These are phyloP conservation scores for Lampropteryx suffumata DNA, from an alignment of 2,888 invertebrate species.

Conservation along the genomic window DNA sequence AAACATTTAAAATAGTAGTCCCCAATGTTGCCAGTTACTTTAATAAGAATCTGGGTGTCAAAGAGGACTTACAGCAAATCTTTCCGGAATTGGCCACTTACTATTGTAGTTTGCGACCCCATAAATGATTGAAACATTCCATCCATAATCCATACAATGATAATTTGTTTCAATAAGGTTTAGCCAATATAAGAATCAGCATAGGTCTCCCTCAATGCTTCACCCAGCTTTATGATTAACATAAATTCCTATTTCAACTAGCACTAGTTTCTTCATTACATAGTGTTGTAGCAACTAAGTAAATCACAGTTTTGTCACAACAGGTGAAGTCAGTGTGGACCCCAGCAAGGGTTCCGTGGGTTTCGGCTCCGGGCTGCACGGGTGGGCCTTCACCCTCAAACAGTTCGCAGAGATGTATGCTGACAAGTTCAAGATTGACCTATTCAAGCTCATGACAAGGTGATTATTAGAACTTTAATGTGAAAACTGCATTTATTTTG, in stretches of 20 bases:
- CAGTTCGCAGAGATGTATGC: slow-evolving; percentile 99
- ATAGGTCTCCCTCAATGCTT: too few species aligned
- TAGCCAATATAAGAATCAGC: too few species aligned
- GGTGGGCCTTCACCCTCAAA: slow-evolving; percentile 99
- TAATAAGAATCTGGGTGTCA: slow-evolving; percentile 22
- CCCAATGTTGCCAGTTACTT: slow-evolving; percentile 16
- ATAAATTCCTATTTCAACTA: too few species aligned
- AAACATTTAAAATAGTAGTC: not conserved
- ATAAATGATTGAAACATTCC: slow-evolving; percentile 61
- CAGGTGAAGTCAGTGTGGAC: slow-evolving; percentile 96
- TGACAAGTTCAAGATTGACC: slow-evolving; percentile 99
- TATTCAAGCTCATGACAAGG: slow-evolving; percentile 97
- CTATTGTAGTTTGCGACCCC: slow-evolving; percentile 58
- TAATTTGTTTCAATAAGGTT: too few species aligned
- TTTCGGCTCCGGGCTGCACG: slow-evolving; percentile 99
- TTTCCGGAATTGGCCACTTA: slow-evolving; percentile 74
- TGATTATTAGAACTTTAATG: slow-evolving; percentile 32
- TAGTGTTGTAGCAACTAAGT: not conserved
- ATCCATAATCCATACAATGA: too few species aligned
- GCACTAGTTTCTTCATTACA: too few species aligned
- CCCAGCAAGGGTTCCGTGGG: slow-evolving; percentile 99
- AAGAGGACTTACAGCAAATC: slow-evolving; percentile 69
- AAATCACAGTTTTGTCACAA: slow-evolving; percentile 9
- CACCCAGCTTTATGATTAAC: too few species aligned
- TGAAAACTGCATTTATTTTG: too few species aligned